Conservation (phyloP, 2,797 vertebrate genomes). For the Rousettus madagascariensis region DNA sequence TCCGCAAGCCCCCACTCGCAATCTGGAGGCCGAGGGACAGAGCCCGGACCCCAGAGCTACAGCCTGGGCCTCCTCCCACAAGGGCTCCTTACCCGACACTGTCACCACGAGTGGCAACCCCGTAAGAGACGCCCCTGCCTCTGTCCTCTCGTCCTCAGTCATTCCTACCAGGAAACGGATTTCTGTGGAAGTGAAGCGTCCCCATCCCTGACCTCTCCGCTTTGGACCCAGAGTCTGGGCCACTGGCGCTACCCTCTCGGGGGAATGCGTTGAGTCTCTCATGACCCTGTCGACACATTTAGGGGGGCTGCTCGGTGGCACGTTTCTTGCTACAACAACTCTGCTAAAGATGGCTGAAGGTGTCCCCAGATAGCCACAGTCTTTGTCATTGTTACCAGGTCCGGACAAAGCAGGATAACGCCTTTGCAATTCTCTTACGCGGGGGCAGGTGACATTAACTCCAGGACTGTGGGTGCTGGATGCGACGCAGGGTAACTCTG, state of each 20-base stretch:
- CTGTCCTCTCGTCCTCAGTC: slow-evolving; percentile 35
- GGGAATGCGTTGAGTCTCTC: slow-evolving; percentile 71
- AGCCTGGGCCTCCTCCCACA: neutral
- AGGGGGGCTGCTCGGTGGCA: slow-evolving; percentile 69
- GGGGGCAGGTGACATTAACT: neutral
- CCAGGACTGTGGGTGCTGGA: accelerated
- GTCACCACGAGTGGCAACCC: neutral
- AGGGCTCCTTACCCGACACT: slow-evolving; percentile 43
- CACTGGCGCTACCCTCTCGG: slow-evolving; percentile 74
- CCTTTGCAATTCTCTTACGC: neutral
- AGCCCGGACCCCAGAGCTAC: neutral
- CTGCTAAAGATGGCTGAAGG: neutral
- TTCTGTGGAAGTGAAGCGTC: slow-evolving; percentile 47
- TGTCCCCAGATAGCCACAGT: neutral
- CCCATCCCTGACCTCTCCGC: slow-evolving; percentile 75
- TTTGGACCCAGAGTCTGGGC: slow-evolving; percentile 75
- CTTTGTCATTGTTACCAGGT: slow-evolving; percentile 43
- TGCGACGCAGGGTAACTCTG: accelerated
- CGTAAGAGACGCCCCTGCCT: slow-evolving; percentile 53
- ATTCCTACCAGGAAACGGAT: slow-evolving; percentile 79
- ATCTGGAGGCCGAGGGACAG: neutral
- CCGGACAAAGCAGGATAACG: slow-evolving; percentile 33
- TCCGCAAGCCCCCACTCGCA: neutral
- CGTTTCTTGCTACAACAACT: slow-evolving; percentile 68
- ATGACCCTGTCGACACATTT: slow-evolving; percentile 76